phyloP scores from a whole-genome alignment of 2,888 invertebrate genomes.

The Metopia argyrocephala region DNA sequence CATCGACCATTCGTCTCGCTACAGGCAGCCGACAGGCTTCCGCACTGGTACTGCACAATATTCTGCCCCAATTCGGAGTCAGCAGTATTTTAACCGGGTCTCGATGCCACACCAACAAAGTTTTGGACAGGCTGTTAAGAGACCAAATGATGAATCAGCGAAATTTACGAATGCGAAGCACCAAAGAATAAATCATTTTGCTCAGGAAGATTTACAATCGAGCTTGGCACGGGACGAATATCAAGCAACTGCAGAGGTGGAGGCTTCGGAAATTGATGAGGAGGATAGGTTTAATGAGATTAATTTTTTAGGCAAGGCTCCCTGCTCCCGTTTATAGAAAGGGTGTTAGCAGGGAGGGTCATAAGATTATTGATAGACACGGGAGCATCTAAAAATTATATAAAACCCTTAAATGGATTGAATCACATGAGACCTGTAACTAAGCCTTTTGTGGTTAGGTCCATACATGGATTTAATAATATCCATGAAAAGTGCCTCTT shows the following conservation, averaged over 20 bases:
- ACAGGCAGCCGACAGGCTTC: not conserved
- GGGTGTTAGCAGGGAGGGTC: not conserved
- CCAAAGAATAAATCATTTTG: not conserved
- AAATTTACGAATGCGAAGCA: not conserved
- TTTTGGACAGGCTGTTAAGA: not conserved
- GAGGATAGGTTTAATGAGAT: not conserved
- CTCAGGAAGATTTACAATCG: not conserved
- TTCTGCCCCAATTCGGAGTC: no score
- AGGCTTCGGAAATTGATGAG: not conserved
- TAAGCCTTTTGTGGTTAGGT: slow-evolving; percentile 46
- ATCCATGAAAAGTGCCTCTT: slow-evolving; percentile 57
- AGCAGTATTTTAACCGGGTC: no score
- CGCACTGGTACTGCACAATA: no score
- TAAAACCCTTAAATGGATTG: slow-evolving; percentile 47
- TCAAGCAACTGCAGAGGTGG: not conserved
- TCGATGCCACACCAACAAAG: no score
- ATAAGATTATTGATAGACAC: not conserved
- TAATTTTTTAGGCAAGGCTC: not conserved
- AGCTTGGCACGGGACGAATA: not conserved
- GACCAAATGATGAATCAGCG: not conserved
- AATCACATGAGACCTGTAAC: slow-evolving; percentile 29
- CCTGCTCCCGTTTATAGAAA: not conserved
- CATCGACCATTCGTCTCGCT: not conserved
- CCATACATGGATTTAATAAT: slow-evolving; percentile 52
- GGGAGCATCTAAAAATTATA: slow-evolving; percentile 60